phyloP scores from a whole-genome alignment of 2,888 invertebrate genomes.

The Melinaea menophilus region DNA sequence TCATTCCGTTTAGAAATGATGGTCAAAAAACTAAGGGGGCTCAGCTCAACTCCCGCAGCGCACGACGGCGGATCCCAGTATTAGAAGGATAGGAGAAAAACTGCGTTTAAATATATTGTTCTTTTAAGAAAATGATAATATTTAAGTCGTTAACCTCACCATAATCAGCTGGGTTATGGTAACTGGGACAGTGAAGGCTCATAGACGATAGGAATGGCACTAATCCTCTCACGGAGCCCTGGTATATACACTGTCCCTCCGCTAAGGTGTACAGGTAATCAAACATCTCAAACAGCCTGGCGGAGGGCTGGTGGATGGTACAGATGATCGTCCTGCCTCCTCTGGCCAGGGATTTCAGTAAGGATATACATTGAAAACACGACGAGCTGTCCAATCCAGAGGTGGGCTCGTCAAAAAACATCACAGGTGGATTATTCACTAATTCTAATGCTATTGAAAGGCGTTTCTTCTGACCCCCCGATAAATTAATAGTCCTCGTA shows the following conservation, averaged over 20 bases:
- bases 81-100: too few species aligned
- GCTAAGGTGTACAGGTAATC: conserved; percentile 94
- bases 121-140: too few species aligned
- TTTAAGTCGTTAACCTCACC: conserved; percentile 71
- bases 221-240: conserved; percentile 88
- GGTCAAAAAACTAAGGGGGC: too few species aligned
- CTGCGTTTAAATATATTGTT: too few species aligned
- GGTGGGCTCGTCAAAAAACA: conserved; percentile 98
- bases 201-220: conserved; percentile 92
- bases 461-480: conserved; percentile 94
- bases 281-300: conserved; percentile 96
- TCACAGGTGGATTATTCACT: conserved; percentile 97
- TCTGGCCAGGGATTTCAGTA: conserved; percentile 91
- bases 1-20: too few species aligned
- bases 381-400: conserved; percentile 96
- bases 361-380: conserved; percentile 93
- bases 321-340: conserved; percentile 95
- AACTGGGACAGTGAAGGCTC: conserved; percentile 93
- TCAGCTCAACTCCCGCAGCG: too few species aligned
- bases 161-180: conserved; percentile 98
- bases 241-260: conserved; percentile 95
- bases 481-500: conserved; percentile 88
- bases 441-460: conserved; percentile 94
- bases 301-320: conserved; percentile 97
- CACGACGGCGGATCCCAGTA: too few species aligned